Conservation (phyloP, 2,113 vertebrate species). For the Limanda limanda region DNA sequence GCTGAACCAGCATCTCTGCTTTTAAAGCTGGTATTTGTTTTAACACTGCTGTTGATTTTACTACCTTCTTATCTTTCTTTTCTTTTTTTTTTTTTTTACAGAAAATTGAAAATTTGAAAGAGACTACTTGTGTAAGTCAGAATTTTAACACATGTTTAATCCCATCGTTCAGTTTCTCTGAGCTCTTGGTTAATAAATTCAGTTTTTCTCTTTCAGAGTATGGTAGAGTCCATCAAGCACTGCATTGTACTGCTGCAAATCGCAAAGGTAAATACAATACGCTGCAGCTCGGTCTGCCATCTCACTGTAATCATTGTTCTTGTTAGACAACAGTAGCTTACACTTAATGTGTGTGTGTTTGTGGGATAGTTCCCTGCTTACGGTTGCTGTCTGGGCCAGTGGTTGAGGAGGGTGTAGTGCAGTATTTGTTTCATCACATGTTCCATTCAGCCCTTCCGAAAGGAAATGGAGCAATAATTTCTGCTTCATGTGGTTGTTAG, state of each 20-base stretch:
- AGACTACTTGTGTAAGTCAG: conserved; percentile 96
- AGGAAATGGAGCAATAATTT: conserved; percentile 54
- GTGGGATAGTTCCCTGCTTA: conserved; percentile 61
- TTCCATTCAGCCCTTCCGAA: conserved; percentile 38
- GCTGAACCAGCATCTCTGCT: neutral
- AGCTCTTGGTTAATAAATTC: conserved; percentile 10
- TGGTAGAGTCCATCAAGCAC: conserved; percentile 99
- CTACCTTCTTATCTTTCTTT: neutral
- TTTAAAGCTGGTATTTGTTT: conserved; percentile 12
- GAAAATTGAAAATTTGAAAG: conserved; percentile 97
- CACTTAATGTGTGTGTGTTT: conserved; percentile 23
- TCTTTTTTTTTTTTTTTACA: conserved; percentile 66
- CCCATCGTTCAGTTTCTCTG: conserved; percentile 15
- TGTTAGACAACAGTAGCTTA: conserved; percentile 28
- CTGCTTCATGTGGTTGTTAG: conserved; percentile 40
- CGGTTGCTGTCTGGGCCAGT: conserved; percentile 47
- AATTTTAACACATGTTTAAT: conserved; percentile 12
- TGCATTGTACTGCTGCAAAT: conserved; percentile 99
- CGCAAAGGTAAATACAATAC: conserved; percentile 92
- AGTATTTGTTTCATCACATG: conserved; percentile 74
- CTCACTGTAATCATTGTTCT: conserved; percentile 36
- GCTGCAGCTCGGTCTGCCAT: conserved; percentile 8
- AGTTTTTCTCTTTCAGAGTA: conserved; percentile 87
- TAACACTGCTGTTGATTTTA: conserved; percentile 10
- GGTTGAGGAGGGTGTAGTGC: conserved; percentile 60